Evolutionary conservation across 2,888 invertebrate species (phyloP), one percentile per base, ranked within the genome.

Genomic region (Rhaphigaster nebulosa): DNA sequence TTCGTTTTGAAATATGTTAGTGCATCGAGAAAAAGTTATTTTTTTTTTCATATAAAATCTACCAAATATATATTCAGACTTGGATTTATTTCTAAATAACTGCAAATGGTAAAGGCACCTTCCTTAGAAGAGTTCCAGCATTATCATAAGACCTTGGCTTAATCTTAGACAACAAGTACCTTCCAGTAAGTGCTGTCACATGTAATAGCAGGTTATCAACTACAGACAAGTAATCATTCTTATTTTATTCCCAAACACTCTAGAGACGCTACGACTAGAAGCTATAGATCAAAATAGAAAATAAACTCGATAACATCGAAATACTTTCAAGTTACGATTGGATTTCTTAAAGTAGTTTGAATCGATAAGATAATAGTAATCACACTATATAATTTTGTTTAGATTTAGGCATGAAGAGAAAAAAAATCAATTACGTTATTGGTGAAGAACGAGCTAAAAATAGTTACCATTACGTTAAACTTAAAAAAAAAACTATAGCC

Each of bases 121-220:
- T 76, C 5, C 34, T 38, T n/a, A 38, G 34, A 76, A 29, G 20
- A 10, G 15, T 38, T 76, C 70, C 20, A 76, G 38, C 18, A 20
- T 10, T 34, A 38, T 76, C 34, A 29, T 1, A 76, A 38, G 70
- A 76, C 70, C 70, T 76, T 76, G 70, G 23, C 38, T 76, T 76
- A 38, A 76, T 76, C 70, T 76, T 76, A 38, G 38, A 76, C n/a
- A 60, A 12, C 70, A 76, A 20, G 70, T 70, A 70, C 34, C 70
- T 1, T 34, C 34, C 70, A 20, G 34, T 76, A 34, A 76, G 70
- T 76, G 70, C 70, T 76, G 70, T 76, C 38, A 38, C 34, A 20
- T 76, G 70, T 38, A 34, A 76, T 29, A 76, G 20, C 70, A 76
- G 70, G 70, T 20, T 38, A 76, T 76, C 15, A 5, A 76, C 70